Evolutionary conservation across 1,140 invertebrate genomes (phyloP), one percentile per base, ranked within the genome.

Genomic region (Macrocentrus cingulum): DNA sequence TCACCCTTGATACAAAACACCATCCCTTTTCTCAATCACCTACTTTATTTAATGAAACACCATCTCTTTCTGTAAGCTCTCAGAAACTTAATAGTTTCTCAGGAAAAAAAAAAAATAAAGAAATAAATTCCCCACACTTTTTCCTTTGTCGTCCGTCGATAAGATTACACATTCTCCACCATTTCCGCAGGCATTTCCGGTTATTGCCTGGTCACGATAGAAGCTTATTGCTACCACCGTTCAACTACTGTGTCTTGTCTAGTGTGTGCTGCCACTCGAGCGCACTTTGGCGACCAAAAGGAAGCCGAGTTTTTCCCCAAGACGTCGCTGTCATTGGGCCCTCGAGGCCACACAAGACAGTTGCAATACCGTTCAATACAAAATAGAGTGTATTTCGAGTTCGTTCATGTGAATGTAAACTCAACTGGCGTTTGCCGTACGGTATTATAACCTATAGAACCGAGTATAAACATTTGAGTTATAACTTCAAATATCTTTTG

Each of bases 191-290:
- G 2, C 37, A 25, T 49, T 57, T 50, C 45, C 55, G 16, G 45
- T 57, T 57, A 57, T 57, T 57, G 55, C 55, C 36, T 36, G 45
- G 55, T 57, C 55, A 57, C 37, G 55, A 39, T n/a, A n/a, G 44
- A 57, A 57, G 55, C 55, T 57, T 57, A 45, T 49, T 57, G 55
- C 45, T 20, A 11, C n/a, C 36, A 5, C 9, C 45, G 25, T 39
- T 11, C 48, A 4, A 9, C 25, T 5, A 29, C 25, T 29, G 25
- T 29, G 25, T 29, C 9, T 9, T 29, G 4, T 29, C 25, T 29
- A 9, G 4, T 9, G 4, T 9, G 25, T 29, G 25, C 9, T 9
- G 25, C 25, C 25, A 5, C 25, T 29, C 25, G 9, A 5, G 11
- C 36, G 3, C 13, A 13, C 15, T n/a, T 8, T n/a, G n/a, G n/a